A percentile compares a stretch with the other conserved stretches of the same genome.
These are phyloP conservation scores for Diuraphis noxia DNA, from an alignment of 1,140 invertebrate species.

Conservation along the genomic window DNA sequence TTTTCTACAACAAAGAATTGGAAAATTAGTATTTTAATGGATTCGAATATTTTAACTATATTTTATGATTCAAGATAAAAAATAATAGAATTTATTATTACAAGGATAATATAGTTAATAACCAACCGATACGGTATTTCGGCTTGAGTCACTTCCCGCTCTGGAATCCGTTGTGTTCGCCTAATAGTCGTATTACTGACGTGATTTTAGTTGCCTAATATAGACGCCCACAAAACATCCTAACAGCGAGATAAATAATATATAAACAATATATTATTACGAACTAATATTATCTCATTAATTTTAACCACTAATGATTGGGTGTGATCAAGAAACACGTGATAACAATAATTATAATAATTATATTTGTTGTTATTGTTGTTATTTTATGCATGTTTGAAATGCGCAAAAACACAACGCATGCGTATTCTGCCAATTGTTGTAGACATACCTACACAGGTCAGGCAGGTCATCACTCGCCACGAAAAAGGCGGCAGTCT, in stretches of 20 bases:
- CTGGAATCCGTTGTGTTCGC: too few species aligned
- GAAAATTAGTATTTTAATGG: too few species aligned
- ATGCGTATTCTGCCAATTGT: neutral
- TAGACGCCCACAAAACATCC: neutral
- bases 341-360: neutral
- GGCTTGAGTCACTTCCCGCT: accelerated
- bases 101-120: neutral
- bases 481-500: neutral
- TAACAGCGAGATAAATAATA: neutral
- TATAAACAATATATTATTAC: neutral
- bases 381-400: neutral
- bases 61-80: too few species aligned
- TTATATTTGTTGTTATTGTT: neutral
- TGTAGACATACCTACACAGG: neutral
- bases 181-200: neutral
- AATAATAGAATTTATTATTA: too few species aligned
- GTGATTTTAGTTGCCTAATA: neutral
- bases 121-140: neutral
- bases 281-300: neutral
- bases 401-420: neutral
- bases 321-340: neutral
- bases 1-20: too few species aligned
- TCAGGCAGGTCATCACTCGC: neutral
- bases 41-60: too few species aligned
- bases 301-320: neutral